phyloP scores from a whole-genome alignment of 2,888 invertebrate genomes.

The Seira ritae region DNA sequence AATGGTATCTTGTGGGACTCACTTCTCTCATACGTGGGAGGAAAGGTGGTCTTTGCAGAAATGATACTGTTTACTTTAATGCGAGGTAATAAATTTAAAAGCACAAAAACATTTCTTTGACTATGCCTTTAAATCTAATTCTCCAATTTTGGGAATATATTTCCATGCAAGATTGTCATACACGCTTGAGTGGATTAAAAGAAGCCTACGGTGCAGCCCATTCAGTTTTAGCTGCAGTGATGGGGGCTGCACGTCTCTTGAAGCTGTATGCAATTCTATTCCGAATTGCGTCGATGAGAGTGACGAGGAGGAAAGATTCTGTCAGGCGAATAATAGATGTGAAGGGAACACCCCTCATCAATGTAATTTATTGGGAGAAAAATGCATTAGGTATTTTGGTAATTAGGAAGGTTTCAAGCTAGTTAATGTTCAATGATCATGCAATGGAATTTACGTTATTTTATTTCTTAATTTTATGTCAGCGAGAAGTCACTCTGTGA shows the following conservation, averaged over 20 bases:
- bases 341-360: constrained; percentile 54
- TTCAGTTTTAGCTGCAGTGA: constrained; percentile 65
- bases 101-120: too few species aligned
- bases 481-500: too few species aligned
- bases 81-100: too few species aligned
- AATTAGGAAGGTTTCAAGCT: too few species aligned
- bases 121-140: too few species aligned
- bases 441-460: too few species aligned
- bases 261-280: constrained; percentile 61
- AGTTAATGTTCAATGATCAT: too few species aligned
- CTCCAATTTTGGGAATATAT: too few species aligned
- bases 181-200: constrained; percentile 61
- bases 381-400: constrained; percentile 60
- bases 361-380: constrained; percentile 59
- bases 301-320: constrained; percentile 51
- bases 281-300: constrained; percentile 58
- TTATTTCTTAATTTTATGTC: too few species aligned
- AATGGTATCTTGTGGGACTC: constrained; percentile 58
- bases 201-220: constrained; percentile 65
- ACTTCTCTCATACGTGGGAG: constrained; percentile 62
- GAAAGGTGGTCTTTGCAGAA: constrained; percentile 60
- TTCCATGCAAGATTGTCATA: constrained; percentile 61
- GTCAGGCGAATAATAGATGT: constrained; percentile 47
- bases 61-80: constrained; percentile 65
- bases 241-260: constrained; percentile 63